Base-by-base conservation (phyloP, 2,113 vertebrate genomes). In the Canis aureus region DNA sequence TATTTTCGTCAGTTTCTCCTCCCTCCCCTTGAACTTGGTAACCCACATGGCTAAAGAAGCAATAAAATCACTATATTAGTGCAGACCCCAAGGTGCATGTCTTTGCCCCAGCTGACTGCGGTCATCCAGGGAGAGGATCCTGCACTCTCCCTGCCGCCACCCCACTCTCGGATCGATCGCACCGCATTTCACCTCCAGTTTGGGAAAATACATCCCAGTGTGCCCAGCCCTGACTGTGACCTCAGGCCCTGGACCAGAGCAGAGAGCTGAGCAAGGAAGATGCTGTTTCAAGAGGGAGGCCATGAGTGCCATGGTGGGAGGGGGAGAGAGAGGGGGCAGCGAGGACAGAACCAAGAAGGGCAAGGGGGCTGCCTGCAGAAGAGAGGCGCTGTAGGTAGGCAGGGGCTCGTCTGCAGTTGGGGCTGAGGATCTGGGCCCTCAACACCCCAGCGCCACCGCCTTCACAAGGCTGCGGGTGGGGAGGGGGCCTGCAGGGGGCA, bases 1-100 rank as follows among this genome's bases (percentile, higher is more conserved):
- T 97, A 96, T 96, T 98, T 98, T 97, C 66, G 6, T 97, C 94
- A 96, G 69, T 96, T 96, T 95, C 76, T 97, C 93, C 88, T 93
- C 96, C 94, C 92, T 94, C 80, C 87, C 96, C 76, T 97, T 92
- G 95, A 96, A 97, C 84, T 95, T 88, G 71, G 78, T 97, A 97
- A 96, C 87, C 83, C 73, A 93, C 64, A n/a, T 32, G 80, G 81
- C 73, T 88, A 90, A 95, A 80, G 78, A 92, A 94, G 35, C 86
- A 95, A 73, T 93, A 97, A 97, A 98, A 98, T 1, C 0, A 71
- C 97, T 96, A 86, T 92, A 89, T 60, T 74, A 94, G 17, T 95
- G 96, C 96, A 78, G 81, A 60, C 53, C 69, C 59, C 1, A 49
- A 91, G 64, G 69, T 94, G 74, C 51, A 51, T 79, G 85, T 91